Conservation (phyloP, 2,113 vertebrate species). For the Chaetorhynchus papuensis region DNA sequence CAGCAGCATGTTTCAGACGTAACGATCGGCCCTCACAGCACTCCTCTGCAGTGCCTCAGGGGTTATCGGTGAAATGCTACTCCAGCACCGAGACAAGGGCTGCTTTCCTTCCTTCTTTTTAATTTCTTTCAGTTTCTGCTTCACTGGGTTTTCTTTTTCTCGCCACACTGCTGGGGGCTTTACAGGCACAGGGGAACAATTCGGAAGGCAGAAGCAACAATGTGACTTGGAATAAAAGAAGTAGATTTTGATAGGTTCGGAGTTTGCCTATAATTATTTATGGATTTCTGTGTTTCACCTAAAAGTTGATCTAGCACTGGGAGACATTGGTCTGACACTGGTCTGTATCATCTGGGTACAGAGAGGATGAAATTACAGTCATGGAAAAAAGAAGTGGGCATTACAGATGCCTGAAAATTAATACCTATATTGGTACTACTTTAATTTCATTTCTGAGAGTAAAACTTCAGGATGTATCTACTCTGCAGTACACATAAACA, state of each 20-base stretch:
- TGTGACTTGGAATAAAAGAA: neutral
- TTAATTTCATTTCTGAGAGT: neutral
- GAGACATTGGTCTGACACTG: neutral
- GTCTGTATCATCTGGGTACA: neutral
- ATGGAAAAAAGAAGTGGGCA: neutral
- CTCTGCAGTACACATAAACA: neutral
- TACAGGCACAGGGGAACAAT: neutral
- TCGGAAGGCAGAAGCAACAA: neutral
- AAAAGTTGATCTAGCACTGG: neutral
- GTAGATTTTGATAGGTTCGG: neutral
- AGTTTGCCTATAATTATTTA: neutral
- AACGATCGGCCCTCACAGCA: neutral
- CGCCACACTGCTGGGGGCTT: neutral
- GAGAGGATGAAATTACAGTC: neutral
- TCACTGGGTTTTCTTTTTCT: neutral
- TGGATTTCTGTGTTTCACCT: neutral
- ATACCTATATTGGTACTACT: neutral
- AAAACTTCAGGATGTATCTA: neutral
- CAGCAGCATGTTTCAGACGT: neutral
- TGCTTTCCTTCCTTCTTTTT: neutral
- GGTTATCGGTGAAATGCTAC: neutral
- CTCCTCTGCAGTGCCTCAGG: neutral
- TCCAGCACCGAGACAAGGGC: neutral
- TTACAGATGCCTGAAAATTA: neutral
- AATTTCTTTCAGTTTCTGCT: neutral